A percentile compares a stretch with the other conserved stretches of the same genome.
Conservation (phyloP, 2,888 invertebrate genomes). For the Oligia fasciuncula region DNA sequence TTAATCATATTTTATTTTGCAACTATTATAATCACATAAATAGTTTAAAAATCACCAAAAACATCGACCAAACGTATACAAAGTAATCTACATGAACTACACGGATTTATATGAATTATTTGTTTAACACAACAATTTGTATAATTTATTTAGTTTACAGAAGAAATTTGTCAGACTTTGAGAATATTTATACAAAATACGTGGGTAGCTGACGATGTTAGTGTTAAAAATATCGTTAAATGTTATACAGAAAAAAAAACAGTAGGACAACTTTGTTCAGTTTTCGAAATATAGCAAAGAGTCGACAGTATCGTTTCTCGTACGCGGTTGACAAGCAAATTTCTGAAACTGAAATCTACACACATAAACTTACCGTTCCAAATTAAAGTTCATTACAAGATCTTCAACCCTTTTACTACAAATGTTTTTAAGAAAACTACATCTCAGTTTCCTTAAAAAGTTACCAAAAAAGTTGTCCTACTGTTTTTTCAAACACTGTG, state of each 20-base stretch:
- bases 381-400: too few species aligned
- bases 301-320: background rate
- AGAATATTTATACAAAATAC: slow-evolving; percentile 53
- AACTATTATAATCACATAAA: slow-evolving; percentile 66
- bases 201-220: slow-evolving; percentile 16
- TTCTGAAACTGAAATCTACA: background rate
- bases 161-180: slow-evolving; percentile 57
- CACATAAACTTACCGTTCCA: background rate
- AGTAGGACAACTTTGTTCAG: slow-evolving; percentile 2
- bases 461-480: slow-evolving; percentile 1
- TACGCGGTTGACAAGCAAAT: background rate
- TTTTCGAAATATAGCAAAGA: background rate
- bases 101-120: slow-evolving; percentile 34
- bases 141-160: slow-evolving; percentile 48
- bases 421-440: background rate
- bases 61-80: slow-evolving; percentile 65
- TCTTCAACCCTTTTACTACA: background rate
- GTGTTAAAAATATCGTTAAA: background rate
- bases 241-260: background rate
- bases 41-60: slow-evolving; percentile 63
- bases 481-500: slow-evolving; percentile 26
- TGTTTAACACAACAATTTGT: slow-evolving; percentile 56
- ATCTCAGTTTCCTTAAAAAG: background rate
- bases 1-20: slow-evolving; percentile 61
- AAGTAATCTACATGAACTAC: slow-evolving; percentile 61